A percentile compares a stretch with the other conserved stretches of the same genome.
phyloP scores from a whole-genome alignment of 2,888 invertebrate species.

The Crematogaster levior region DNA sequence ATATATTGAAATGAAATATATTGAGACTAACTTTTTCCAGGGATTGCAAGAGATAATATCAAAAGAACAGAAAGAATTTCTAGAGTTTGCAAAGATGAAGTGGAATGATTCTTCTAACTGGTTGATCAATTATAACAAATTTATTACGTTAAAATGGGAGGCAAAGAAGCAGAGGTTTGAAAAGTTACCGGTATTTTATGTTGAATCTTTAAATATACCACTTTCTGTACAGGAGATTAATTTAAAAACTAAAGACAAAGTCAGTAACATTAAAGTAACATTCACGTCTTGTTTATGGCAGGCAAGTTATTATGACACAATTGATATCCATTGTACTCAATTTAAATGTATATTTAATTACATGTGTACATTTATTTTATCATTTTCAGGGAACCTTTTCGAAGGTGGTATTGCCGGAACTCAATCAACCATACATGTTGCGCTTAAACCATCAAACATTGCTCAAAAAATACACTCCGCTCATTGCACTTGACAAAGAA shows the following conservation, averaged over 20 bases:
- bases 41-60: constrained; percentile 63
- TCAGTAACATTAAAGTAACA: constrained; percentile 68
- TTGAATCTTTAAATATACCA: constrained; percentile 72
- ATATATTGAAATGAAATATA: too few species aligned
- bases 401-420: constrained; percentile 65
- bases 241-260: constrained; percentile 57
- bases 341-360: not conserved
- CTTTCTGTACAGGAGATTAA: constrained; percentile 59
- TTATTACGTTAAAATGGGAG: constrained; percentile 72
- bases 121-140: constrained; percentile 64
- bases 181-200: constrained; percentile 75
- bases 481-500: not conserved
- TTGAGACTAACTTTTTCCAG: constrained; percentile 45
- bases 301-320: constrained; percentile 62
- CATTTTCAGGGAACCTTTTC: constrained; percentile 69
- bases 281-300: constrained; percentile 67
- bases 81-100: constrained; percentile 71
- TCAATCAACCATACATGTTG: constrained; percentile 46
- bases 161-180: constrained; percentile 65
- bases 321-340: not conserved
- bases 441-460: constrained; percentile 3
- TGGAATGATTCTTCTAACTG: constrained; percentile 66
- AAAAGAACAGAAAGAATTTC: constrained; percentile 76
- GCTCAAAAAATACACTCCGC: constrained; percentile 54
- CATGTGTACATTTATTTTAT: constrained; percentile 1